Percentiles rank a stretch among this genome's conserved stretches.
Evolutionary conservation across 2,888 invertebrate species (phyloP).

Genomic region (Stramonita haemastoma): DNA sequence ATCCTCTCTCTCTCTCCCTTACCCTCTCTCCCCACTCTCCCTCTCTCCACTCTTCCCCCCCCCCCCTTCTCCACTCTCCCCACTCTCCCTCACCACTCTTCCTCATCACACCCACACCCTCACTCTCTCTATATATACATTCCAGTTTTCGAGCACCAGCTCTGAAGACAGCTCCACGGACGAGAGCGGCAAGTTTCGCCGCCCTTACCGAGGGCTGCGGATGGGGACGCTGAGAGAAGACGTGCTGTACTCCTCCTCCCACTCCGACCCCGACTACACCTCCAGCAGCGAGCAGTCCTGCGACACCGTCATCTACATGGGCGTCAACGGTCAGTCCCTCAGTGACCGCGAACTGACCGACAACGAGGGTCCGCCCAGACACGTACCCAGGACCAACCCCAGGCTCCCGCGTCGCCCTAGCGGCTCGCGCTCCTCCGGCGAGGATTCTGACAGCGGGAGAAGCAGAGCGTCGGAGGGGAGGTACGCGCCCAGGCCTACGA

Average conservation of each 20-base stretch:
- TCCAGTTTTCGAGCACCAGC: constrained; percentile 77
- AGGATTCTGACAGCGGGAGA: constrained; percentile 73
- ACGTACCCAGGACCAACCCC: constrained; percentile 72
- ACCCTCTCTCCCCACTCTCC: too few relatives aligned
- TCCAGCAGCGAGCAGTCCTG: constrained; percentile 98
- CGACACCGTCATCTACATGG: constrained; percentile 95
- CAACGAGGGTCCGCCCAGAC: constrained; percentile 75
- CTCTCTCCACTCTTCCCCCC: too few relatives aligned
- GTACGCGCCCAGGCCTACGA: constrained; percentile 5
- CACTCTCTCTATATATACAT: background rate
- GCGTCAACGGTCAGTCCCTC: constrained; percentile 74
- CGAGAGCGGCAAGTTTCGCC: constrained; percentile 64
- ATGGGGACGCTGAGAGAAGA: constrained; percentile 77
- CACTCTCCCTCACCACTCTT: too few relatives aligned
- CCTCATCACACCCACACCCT: too few relatives aligned
- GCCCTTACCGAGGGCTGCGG: constrained; percentile 72
- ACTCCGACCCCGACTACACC: constrained; percentile 81
- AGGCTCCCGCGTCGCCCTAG: constrained; percentile 69
- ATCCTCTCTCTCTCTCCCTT: too few relatives aligned
- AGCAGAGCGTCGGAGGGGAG: constrained; percentile 59
- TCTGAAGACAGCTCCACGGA: constrained; percentile 79
- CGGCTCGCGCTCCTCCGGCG: constrained; percentile 73
- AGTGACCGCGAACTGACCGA: constrained; percentile 77
- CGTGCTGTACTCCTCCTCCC: constrained; percentile 61
- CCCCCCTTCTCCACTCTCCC: too few relatives aligned